Percentiles rank a stretch among this genome's conserved stretches.
These are phyloP conservation scores for Podarcis lilfordi DNA, from an alignment of 2,797 vertebrate genomes.

Conservation along the genomic window DNA sequence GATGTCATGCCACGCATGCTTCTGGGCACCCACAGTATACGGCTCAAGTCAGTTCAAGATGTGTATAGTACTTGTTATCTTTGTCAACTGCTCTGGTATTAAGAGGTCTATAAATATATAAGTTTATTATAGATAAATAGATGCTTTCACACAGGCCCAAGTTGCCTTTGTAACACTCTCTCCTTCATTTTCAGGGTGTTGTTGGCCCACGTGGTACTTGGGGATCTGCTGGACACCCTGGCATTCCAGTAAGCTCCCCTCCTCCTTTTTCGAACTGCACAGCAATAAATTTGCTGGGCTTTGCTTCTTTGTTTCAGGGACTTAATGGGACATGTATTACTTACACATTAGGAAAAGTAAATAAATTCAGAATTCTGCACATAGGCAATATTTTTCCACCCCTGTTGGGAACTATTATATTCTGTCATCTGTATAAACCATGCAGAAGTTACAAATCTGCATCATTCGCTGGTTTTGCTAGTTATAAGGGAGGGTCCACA, in stretches of 20 bases:
- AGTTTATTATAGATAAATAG: too few species aligned
- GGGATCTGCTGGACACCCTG: slow-evolving; percentile 80
- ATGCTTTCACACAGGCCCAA: not conserved
- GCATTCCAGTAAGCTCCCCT: slow-evolving; percentile 80
- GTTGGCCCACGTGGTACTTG: slow-evolving; percentile 75
- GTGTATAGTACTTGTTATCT: too few species aligned
- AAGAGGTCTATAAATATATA: too few species aligned
- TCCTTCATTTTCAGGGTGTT: slow-evolving; percentile 77
- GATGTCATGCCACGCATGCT: too few species aligned
- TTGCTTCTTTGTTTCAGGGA: not conserved
- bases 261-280: fast-evolving
- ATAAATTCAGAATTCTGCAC: not conserved
- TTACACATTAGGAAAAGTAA: not conserved
- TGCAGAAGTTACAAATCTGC: not conserved
- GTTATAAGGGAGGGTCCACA: not conserved
- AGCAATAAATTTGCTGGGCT: not conserved
- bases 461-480: not conserved
- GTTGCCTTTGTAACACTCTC: not conserved
- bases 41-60: too few species aligned
- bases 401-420: not conserved
- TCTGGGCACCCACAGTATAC: too few species aligned
- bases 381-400: not conserved
- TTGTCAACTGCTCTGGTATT: too few species aligned
- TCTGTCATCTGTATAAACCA: not conserved
- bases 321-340: not conserved